These are phyloP conservation scores for Arizona elegans DNA, from an alignment of 2,113 vertebrate species.

Conservation along the genomic window DNA sequence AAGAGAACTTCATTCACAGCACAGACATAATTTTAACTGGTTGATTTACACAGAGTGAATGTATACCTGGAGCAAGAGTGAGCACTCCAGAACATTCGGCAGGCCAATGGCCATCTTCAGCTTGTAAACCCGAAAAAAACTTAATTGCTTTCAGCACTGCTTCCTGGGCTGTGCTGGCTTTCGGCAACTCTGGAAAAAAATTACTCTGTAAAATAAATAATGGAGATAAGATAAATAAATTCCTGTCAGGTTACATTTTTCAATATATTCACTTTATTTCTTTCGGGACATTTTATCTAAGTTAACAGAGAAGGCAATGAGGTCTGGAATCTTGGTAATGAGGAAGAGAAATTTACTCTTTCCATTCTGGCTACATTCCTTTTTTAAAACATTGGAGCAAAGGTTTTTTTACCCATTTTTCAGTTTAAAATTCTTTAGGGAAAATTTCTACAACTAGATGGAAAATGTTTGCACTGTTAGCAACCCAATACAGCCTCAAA, in stretches of 20 bases:
- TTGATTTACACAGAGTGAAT: no score
- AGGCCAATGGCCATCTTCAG: slow-evolving; percentile 92
- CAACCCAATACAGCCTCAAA: background rate
- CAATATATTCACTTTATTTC: background rate
- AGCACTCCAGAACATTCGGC: slow-evolving; percentile 91
- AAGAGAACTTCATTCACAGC: background rate
- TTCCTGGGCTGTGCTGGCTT: slow-evolving; percentile 67
- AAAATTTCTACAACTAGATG: background rate
- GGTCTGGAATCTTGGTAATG: background rate
- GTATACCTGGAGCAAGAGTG: slow-evolving; percentile 85
- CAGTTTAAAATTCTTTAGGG: background rate
- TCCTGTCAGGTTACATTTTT: background rate
- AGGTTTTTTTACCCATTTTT: background rate
- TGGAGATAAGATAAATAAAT: background rate
- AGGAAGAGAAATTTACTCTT: background rate
- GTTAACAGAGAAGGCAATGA: background rate
- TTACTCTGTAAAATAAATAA: slow-evolving; percentile 62
- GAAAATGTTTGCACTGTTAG: background rate
- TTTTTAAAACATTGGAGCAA: background rate
- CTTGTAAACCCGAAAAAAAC: slow-evolving; percentile 84
- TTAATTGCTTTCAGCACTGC: slow-evolving; percentile 79
- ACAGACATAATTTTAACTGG: background rate
- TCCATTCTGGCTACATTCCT: background rate
- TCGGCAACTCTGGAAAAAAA: slow-evolving; percentile 59
- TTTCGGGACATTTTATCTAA: background rate